Evolutionary conservation across 2,113 vertebrate species (phyloP), one percentile per base, ranked within the genome.

Genomic region (Anarhynchus alexandrinus): DNA sequence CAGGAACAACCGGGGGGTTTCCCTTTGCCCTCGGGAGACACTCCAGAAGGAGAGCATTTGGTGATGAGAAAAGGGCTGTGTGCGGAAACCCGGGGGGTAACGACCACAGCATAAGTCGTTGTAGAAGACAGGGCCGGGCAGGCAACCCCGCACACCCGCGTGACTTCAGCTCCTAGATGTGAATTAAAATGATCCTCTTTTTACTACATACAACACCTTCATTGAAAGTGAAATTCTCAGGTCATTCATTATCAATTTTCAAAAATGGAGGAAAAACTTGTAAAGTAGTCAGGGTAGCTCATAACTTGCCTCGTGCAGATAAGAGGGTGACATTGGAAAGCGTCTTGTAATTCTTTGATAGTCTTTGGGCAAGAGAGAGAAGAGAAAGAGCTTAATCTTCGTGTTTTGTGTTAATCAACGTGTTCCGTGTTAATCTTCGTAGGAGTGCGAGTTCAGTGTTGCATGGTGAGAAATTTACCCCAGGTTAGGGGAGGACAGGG

Each of bases 61-160:
- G 52, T 64, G 78, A 27, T 21, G 72, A 59, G 67, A 27, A 34
- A 10, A 32, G 40, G 29, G 5, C 29, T 23, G 58, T 17, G 61
- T 8, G 26, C 34, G 27, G 69, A 67, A 84, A 84, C 20, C 8
- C 65, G 3, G 4, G 1, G 18, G 49, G 36, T 40, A 40, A 15
- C 1, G 0, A 34, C 10, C 20, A 15, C n/a, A 25, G 65, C 9
- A 0, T 8, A 16, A 27, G 49, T 11, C 40, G 59, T 4, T 71
- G 81, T 34, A 16, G 51, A 34, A 69, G 43, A 3, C 32, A 6
- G 29, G 78, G 4, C 32, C 20, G 30, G 59, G 58, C 22, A 38
- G 67, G 34, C 38, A 51, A 26, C 29, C 32, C 20, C 47, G 18
- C 15, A 2, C 5, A 5, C 17, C 52, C 40, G 16, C 23, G 13